Percentiles rank a stretch among this genome's conserved stretches.
phyloP scores from a whole-genome alignment of 2,888 invertebrate genomes.

The Patella pellucida region DNA sequence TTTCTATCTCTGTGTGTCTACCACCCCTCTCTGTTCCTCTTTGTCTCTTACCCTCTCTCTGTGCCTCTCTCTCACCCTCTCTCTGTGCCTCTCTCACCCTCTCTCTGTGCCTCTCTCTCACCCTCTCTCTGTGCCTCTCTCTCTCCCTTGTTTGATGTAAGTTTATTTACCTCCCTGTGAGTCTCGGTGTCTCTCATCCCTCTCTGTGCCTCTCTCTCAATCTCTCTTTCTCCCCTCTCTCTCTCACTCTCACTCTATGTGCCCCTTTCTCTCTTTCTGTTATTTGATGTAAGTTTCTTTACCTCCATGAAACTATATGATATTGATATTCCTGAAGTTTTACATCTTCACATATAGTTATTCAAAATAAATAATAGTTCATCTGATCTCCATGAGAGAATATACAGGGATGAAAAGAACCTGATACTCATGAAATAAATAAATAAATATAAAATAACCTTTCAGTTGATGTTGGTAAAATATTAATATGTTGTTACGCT shows the following conservation, averaged over 20 bases:
- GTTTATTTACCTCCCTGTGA: background rate
- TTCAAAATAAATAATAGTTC: too few relatives aligned
- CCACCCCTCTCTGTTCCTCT: background rate
- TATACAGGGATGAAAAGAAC: too few relatives aligned
- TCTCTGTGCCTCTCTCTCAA: background rate
- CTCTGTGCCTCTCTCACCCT: slow-evolving; percentile 19
- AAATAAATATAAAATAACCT: too few relatives aligned
- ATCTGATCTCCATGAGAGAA: too few relatives aligned
- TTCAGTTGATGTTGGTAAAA: too few relatives aligned
- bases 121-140: background rate
- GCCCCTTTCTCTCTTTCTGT: background rate
- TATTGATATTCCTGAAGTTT: too few relatives aligned
- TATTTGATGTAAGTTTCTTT: too few relatives aligned
- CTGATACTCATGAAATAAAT: too few relatives aligned
- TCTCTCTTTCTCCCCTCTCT: slow-evolving; percentile 21
- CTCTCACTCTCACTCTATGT: background rate
- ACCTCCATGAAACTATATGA: background rate
- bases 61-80: slow-evolving; percentile 2
- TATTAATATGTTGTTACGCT: too few relatives aligned
- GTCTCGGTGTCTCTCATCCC: background rate
- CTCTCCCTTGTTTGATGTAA: background rate
- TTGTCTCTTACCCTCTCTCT: background rate
- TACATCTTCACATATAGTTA: too few relatives aligned
- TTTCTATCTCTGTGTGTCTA: background rate
- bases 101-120: slow-evolving; percentile 10